phyloP scores from a whole-genome alignment of 2,797 vertebrate genomes.

The Ciconia nigra region DNA sequence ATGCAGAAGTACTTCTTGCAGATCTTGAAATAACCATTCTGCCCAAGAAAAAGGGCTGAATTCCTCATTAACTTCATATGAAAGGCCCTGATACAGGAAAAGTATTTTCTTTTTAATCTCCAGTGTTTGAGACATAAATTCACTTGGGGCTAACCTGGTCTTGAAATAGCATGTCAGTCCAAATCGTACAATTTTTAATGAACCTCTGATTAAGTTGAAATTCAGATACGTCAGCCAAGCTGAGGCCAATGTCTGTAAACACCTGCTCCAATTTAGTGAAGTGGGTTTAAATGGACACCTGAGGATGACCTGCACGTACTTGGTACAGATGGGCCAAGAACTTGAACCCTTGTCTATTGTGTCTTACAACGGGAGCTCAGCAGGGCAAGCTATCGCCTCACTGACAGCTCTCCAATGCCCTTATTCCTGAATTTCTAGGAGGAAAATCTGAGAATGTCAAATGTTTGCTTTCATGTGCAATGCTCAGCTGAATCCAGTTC shows the following conservation, averaged over 20 bases:
- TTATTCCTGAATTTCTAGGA: neutral
- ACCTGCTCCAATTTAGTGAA: neutral
- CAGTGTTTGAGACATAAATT: neutral
- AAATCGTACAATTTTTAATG: neutral
- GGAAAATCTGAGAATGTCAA: neutral
- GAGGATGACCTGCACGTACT: neutral
- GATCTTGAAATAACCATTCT: neutral
- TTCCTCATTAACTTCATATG: neutral
- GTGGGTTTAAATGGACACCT: neutral
- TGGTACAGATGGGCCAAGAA: neutral
- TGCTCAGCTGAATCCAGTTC: neutral
- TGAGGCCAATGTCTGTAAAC: neutral
- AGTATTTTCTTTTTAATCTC: neutral
- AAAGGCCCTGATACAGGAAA: neutral
- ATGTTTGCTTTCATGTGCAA: neutral
- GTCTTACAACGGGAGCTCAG: neutral
- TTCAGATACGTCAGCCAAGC: neutral
- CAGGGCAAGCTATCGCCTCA: neutral
- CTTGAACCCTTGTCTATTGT: neutral
- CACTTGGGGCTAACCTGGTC: neutral
- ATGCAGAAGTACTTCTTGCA: neutral
- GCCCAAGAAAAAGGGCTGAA: neutral
- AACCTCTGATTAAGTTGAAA: neutral
- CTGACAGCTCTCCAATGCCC: neutral
- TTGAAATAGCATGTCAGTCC: neutral